Evolutionary conservation across 2,888 invertebrate genomes (phyloP), one percentile per base, ranked within the genome.

Genomic region (Deilephila porcellus): DNA sequence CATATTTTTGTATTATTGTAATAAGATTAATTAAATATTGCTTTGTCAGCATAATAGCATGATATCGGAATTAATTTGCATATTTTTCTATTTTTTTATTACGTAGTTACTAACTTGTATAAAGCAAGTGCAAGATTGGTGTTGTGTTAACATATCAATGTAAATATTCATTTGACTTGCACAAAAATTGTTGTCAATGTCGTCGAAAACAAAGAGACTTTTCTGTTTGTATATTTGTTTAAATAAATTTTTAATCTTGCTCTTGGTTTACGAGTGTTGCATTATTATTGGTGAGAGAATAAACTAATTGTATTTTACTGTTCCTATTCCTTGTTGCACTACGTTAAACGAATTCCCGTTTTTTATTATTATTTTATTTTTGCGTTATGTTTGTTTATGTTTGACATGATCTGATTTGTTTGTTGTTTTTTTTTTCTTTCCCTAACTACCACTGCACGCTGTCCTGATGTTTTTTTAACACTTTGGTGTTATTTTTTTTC

Each of bases 331-430:
- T 93, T 91, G 91, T 84, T 91, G 94, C 94, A 94, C 94, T 67
- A 90, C 85, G 85, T 87, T 86, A 85, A 80, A 86, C 85, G 84
- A 83, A 80, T 85, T 80, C 82, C 81, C 83, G 82, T 77, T 82
- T 85, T 85, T 87, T 85, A 79, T 86, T 88, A 89, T 87, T 84
- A 83, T 86, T 82, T 85, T 82, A 81, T 67, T 67, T 67, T 52
- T 88, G 86, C 85, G 86, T 90, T 90, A 83, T 89, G 90, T 90
- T 91, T 91, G 88, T 91, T 92, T 91, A 85, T 91, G 91, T 93
- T 91, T 93, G 90, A 93, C 86, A 89, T 94, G 91, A 90, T 93
- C 93, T 94, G 91, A 93, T 95, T 93, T 93, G 91, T 93, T 93
- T 93, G 92, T 93, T 94, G 90, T 94, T 94, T 94, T 94, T 88